Conservation (phyloP, 2,888 invertebrate genomes). For the Meteorus colon region DNA sequence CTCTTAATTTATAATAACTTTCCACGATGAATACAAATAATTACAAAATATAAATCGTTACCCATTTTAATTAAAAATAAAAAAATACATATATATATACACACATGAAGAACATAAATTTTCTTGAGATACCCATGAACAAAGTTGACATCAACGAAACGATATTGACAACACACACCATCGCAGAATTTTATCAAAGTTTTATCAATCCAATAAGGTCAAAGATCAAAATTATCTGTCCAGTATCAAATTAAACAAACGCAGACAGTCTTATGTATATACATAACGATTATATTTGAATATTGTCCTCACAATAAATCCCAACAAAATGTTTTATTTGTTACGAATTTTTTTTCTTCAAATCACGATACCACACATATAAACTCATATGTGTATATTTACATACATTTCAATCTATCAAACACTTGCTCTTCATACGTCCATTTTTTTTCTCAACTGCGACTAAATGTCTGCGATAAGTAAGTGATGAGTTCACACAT, state of each 20-base stretch:
- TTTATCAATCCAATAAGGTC: conserved; percentile 32
- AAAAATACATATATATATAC: neutral
- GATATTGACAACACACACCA: conserved; percentile 17
- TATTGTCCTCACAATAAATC: neutral
- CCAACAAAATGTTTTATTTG: neutral
- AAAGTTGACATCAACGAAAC: conserved; percentile 24
- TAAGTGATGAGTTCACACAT: conserved; percentile 54
- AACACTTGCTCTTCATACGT: no score
- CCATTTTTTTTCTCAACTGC: conserved; percentile 5
- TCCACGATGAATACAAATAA: conserved; percentile 5
- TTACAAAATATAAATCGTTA: neutral
- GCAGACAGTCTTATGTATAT: conserved; percentile 5
- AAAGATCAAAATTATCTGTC: conserved; percentile 43
- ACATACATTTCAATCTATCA: neutral
- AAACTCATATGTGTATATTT: neutral
- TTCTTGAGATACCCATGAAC: neutral
- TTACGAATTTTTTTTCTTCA: neutral
- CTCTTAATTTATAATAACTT: neutral
- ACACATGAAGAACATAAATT: neutral
- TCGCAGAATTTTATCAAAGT: conserved; percentile 30
- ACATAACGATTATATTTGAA: neutral
- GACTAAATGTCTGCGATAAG: conserved; percentile 51
- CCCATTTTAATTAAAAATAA: neutral
- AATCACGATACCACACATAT: neutral
- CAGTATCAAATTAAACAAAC: conserved; percentile 2